Base-by-base conservation (phyloP, 2,888 invertebrate species). In the Pimpla rufipes region DNA sequence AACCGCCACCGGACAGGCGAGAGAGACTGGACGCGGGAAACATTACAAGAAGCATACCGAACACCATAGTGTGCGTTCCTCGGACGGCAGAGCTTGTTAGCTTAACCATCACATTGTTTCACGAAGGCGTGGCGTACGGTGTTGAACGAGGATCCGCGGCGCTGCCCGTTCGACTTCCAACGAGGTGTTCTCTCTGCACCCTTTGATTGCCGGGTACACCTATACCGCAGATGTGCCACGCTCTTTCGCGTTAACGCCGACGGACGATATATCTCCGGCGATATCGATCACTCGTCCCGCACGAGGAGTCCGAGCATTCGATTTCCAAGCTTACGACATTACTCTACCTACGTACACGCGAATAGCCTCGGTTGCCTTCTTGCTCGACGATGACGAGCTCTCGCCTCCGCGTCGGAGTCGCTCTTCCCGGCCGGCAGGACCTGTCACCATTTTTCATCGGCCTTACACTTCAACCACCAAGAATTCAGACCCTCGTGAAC, bases 61-160 rank as follows among this genome's bases (percentile, higher is more conserved):
- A 78, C 80, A 50, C 52, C 73, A 29, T 40, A 59, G 59, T 45
- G 76, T 37, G 55, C 52, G 59, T 62, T 79, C 67, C 82, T 85
- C 71, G 86, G 86, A 87, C 84, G 88, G 70, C 57, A 87, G 87
- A 88, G 88, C 90, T 89, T 90, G 89, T 90, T 90, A 90, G 87
- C 88, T 88, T 89, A 89, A 90, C 88, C 89, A 90, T 89, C 87
- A 87, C 89, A 90, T 90, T 90, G 90, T 90, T 90, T 88, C 86
- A 79, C 86, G 83, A 87, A 84, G 85, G 89, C 88, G 89, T 89
- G 89, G 88, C 86, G 87, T 83, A 85, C 71, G 67, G 88, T 83
- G 84, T 83, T 81, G 77, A 79, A 77, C 74, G 45, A 74, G 45
- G 74, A 84, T 81, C 50, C 68, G 50, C 70, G 59, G 55, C 62